A percentile compares a stretch with the other conserved stretches of the same genome.
Evolutionary conservation across 2,888 invertebrate species (phyloP).

Genomic region (Acanthacorydalis orientalis): DNA sequence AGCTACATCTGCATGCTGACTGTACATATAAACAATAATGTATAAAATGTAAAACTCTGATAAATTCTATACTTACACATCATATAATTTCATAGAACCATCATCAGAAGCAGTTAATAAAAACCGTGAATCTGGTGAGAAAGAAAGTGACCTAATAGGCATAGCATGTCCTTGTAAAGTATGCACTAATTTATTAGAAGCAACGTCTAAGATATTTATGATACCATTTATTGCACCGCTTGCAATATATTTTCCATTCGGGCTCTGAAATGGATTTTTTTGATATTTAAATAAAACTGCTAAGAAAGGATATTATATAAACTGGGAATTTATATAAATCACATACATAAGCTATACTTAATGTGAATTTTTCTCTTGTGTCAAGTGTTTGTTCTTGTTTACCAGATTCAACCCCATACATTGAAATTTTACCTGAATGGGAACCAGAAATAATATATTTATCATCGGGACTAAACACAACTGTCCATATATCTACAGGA

Average conservation of each 20-base stretch:
- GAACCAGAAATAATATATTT: constrained; percentile 86
- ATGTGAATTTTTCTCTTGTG: constrained; percentile 87
- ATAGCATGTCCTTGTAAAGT: constrained; percentile 95
- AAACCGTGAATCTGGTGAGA: constrained; percentile 89
- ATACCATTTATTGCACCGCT: constrained; percentile 95
- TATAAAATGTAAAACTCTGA: not conserved
- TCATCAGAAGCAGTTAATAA: constrained; percentile 92
- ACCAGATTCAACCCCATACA: constrained; percentile 80
- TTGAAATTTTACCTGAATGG: constrained; percentile 83
- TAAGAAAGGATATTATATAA: too few species aligned
- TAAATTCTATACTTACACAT: constrained; percentile 59
- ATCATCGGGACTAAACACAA: constrained; percentile 90
- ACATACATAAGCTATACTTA: constrained; percentile 90
- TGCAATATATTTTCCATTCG: constrained; percentile 93
- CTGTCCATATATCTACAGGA: constrained; percentile 90
- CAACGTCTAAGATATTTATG: constrained; percentile 90
- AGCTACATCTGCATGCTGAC: constrained; percentile 77
- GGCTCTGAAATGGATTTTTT: constrained; percentile 50
- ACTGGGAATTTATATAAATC: constrained; percentile 2
- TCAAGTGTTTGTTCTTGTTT: constrained; percentile 81
- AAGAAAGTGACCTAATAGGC: constrained; percentile 87
- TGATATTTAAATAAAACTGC: constrained; percentile 5
- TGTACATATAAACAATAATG: constrained; percentile 20
- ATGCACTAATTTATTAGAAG: constrained; percentile 78
- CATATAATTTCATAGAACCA: constrained; percentile 93